Base-by-base conservation (phyloP, 2,113 vertebrate genomes). In the Falcunculus frontatus region DNA sequence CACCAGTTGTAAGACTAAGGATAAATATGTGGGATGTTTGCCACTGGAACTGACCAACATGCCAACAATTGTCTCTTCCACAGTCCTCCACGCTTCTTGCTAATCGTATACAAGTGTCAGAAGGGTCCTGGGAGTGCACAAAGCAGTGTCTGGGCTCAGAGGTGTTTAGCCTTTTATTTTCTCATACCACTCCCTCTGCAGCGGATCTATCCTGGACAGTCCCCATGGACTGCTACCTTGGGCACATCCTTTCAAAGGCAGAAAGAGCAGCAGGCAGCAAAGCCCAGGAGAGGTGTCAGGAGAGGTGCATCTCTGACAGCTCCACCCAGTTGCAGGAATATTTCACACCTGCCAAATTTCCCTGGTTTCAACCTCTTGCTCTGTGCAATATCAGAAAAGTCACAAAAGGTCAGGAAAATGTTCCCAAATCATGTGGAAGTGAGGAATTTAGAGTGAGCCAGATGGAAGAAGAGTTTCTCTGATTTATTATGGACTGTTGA, bases 391-490 rank as follows among this genome's bases (percentile, higher is more conserved):
- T 85, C 85, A 94, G 87, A 92, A 72, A 93, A 91, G 44, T 75
- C 75, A 59, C 50, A 68, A 81, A 69, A 35, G 19, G 88, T 86
- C 68, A 64, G 65, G 68, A 92, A 84, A 60, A 59, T 42, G 63
- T 80, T 97, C 96, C 90, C 96, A 84, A 80, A 53, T 96, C 83
- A 96, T 39, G 85, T 95, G 89, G 78, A 93, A 94, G 81, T 7
- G 72, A 97, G 65, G 97, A 97, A 94, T 97, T 97, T 96, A 55
- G 91, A 97, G 92, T 88, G 78, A 95, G 60, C 65, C 91, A 93
- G 93, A 87, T 79, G 95, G 96, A 95, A 95, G 84, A 97, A 97
- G 96, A 96, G 50, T 69, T 90, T 76, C 82, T 90, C 91, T 98
- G 97, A 98, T 97, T 97, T 97, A 97, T 95, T 97, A 55, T 4